A percentile compares a stretch with the other conserved stretches of the same genome.
These are phyloP conservation scores for Rhizomys pruinosus DNA, from an alignment of 2,113 vertebrate genomes.

Conservation along the genomic window DNA sequence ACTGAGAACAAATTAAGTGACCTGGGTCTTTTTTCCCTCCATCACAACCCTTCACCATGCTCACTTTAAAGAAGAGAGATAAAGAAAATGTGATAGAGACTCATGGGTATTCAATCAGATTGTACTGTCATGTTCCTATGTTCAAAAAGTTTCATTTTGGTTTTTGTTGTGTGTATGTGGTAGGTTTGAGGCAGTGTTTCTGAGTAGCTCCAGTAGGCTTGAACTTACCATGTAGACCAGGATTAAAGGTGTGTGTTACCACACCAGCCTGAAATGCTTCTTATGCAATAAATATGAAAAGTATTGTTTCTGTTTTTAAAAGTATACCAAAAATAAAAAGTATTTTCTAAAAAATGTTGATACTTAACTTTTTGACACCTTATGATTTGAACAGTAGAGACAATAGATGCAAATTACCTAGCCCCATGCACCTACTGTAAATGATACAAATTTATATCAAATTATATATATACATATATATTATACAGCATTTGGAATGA, in stretches of 20 bases:
- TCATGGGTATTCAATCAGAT: not conserved
- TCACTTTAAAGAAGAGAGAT: not conserved
- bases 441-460: too few species aligned
- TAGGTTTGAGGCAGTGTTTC: too few species aligned
- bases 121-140: not conserved
- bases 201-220: too few species aligned
- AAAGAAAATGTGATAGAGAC: not conserved
- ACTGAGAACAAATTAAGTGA: not conserved
- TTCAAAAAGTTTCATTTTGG: not conserved
- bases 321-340: not conserved
- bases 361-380: not conserved
- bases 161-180: too few species aligned
- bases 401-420: not conserved
- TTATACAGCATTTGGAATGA: not conserved
- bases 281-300: not conserved
- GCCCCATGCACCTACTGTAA: not conserved
- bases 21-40: not conserved
- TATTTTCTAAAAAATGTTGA: not conserved
- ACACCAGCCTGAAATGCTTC: too few species aligned
- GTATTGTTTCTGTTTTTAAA: not conserved
- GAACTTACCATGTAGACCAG: too few species aligned
- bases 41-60: rapidly evolving
- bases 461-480: not conserved
- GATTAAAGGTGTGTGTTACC: too few species aligned
- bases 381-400: not conserved